phyloP scores from a whole-genome alignment of 2,888 invertebrate species.

The Papilio demoleus region DNA sequence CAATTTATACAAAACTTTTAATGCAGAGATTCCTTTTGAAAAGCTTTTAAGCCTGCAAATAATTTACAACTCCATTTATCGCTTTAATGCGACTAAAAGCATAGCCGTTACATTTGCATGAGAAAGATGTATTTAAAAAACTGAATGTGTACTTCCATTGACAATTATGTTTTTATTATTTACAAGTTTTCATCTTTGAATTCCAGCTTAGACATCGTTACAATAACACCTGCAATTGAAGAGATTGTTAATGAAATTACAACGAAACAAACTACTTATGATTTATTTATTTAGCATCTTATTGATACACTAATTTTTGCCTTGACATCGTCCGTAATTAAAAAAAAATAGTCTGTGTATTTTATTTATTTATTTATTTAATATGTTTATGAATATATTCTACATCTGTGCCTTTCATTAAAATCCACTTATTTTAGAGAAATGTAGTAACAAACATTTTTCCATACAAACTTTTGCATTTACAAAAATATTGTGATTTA shows the following conservation, averaged over 20 bases:
- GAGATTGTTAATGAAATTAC: not conserved
- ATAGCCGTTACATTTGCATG: constrained; percentile 39
- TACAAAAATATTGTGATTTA: too few relatives aligned
- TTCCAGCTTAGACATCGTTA: not conserved
- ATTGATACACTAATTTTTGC: too few relatives aligned
- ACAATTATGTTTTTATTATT: constrained; percentile 29
- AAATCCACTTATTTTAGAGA: too few relatives aligned
- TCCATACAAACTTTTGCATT: too few relatives aligned
- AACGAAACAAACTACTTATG: too few relatives aligned
- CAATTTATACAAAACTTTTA: constrained; percentile 40
- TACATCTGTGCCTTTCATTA: too few relatives aligned
- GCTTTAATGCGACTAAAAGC: constrained; percentile 40
- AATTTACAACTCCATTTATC: constrained; percentile 46
- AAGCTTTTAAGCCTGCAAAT: constrained; percentile 41
- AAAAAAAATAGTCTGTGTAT: too few relatives aligned
- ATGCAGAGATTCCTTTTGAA: constrained; percentile 39
- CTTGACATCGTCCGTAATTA: too few relatives aligned
- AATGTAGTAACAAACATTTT: too few relatives aligned
- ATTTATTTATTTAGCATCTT: too few relatives aligned
- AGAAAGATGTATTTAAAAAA: constrained; percentile 35
- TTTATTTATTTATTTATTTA: too few relatives aligned
- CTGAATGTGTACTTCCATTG: constrained; percentile 36
- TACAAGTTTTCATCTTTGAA: not conserved
- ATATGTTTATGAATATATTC: too few relatives aligned
- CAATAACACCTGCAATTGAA: not conserved